Conservation (phyloP, 2,113 vertebrate genomes). For the Mungos mungo region DNA sequence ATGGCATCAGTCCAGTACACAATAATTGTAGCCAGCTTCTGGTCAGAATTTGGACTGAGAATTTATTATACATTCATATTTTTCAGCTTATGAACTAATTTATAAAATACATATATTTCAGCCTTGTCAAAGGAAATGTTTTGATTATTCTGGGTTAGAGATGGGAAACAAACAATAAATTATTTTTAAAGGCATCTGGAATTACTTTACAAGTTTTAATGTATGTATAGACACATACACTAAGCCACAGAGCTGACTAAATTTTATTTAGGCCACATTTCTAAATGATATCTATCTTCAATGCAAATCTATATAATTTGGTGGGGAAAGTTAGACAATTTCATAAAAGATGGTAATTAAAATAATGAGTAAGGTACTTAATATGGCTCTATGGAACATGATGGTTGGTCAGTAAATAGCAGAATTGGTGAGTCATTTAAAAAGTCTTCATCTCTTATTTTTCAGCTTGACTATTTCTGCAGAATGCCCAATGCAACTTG, state of each 20-base stretch:
- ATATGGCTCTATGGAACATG: not conserved
- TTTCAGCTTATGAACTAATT: not conserved
- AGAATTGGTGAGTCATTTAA: fast-evolving
- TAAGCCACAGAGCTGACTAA: not conserved
- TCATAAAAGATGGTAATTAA: not conserved
- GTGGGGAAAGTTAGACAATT: not conserved
- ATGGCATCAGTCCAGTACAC: not conserved
- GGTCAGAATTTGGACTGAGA: not conserved
- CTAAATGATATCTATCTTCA: not conserved
- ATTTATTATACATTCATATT: not conserved
- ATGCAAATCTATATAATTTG: not conserved
- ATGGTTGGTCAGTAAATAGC: not conserved
- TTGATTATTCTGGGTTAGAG: not conserved
- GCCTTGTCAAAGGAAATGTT: not conserved
- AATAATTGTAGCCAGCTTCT: not conserved
- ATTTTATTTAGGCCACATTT: not conserved
- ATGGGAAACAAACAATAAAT: not conserved
- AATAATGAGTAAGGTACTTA: not conserved
- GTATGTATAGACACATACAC: too few species aligned
- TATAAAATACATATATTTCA: not conserved
- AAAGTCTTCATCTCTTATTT: slow-evolving; percentile 58
- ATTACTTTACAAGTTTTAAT: not conserved
- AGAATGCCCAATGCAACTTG: slow-evolving; percentile 98
- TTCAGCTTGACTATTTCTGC: slow-evolving; percentile 96
- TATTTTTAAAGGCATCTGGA: not conserved